Evolutionary conservation across 2,888 invertebrate genomes (phyloP), one percentile per base, ranked within the genome.

Genomic region (Mycalesis mineus): DNA sequence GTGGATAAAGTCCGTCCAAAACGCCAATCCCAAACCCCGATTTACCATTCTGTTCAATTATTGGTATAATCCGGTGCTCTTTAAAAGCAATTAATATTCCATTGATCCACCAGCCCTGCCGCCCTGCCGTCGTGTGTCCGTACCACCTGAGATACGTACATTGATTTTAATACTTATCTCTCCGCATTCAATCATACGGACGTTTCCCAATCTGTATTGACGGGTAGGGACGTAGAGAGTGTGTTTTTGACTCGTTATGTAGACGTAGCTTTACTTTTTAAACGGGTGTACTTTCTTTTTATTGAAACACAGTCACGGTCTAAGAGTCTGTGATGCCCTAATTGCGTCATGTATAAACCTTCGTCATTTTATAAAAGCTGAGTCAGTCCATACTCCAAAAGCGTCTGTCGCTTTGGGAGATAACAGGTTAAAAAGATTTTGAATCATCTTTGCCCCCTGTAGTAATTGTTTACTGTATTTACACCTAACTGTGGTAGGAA

Each of bases 11-110:
- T 55, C 40, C 41, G 51, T 51, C 49, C 44, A 52, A 57, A 68
- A 69, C 66, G 69, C 63, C 68, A 65, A 51, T 51, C 70, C 71
- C 72, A 70, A 66, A 69, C 62, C 68, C 39, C 58, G 44, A 52
- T 56, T 49, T 44, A 49, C 39, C 58, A 55, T 58, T 60, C 73
- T 68, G 68, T 70, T 75, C 82, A 84, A 84, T 85, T 80, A 81
- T 78, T 76, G 80, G 66, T 68, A 78, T 82, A 83, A 85, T 84
- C 84, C 81, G 63, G 68, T 68, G 71, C 80, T 78, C 78, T 82
- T 84, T 80, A 81, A 82, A 83, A 79, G 71, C 83, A 83, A 84
- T 84, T 81, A 83, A 82, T 82, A 82, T 80, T 81, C 80, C 75
- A 81, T 81, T 77, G 81, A 77, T 77, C 74, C 72, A 11, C 45